Evolutionary conservation across 2,113 vertebrate genomes (phyloP), one percentile per base, ranked within the genome.

Genomic region (Phaetusa simplex): DNA sequence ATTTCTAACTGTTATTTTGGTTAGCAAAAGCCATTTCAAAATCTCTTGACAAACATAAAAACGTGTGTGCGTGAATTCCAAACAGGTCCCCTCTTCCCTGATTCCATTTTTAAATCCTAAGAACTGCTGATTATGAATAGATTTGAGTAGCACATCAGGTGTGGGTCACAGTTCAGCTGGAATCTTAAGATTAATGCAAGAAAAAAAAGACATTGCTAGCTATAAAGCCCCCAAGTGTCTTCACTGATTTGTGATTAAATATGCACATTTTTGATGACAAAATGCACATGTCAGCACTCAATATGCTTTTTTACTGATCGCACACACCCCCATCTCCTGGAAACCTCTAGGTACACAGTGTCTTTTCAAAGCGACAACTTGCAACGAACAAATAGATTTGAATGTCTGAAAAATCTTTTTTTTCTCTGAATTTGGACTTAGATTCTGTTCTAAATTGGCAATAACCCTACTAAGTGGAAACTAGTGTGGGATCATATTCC

Each of bases 21-120:
- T 95, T 95, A 94, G 42, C 36, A 45, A 92, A 96, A 93, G 24
- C 59, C 59, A 74, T 97, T 82, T 97, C 47, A 89, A 95, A 97
- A 94, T 42, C 47, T 81, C 67, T 83, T 94, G 80, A 62, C 64
- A 96, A 97, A 58, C n/a, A 88, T 43, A 92, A 78, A 96, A 94
- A 80, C 56, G 32, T 69, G 56, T 29, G 66, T 53, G 21, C 21
- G 2, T 71, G 89, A 88, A 56, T 87, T 23, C 58, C 82, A 56
- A 76, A 71, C 36, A 73, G 50, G 43, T 81, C 32, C 6, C 24
- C 20, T 82, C 27, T 76, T 86, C 18, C 34, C 47, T 0, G 1
- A 18, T 88, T 74, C 47, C n/a, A 56, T 24, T 97, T 93, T 74
- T 79, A 83, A 89, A 91, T 74, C 78, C 18, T 65, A 30, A 85